Conservation (phyloP, 2,888 invertebrate species). For the Torymus tubicola region DNA sequence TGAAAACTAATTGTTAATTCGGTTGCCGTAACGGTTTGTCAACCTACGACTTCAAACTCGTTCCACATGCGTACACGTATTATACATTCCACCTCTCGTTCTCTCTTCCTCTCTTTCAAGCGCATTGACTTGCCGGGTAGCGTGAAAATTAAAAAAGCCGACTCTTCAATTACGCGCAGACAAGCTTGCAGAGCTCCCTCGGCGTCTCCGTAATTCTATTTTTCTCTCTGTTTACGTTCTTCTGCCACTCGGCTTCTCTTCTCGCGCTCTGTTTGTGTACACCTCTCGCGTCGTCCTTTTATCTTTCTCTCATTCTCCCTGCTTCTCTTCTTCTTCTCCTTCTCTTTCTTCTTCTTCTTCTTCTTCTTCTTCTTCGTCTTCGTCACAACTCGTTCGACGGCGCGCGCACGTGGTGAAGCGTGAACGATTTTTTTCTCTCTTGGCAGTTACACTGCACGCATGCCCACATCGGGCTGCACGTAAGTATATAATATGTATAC, state of each 20-base stretch:
- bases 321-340: conserved; percentile 54
- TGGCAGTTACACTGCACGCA: no score
- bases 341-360: conserved; percentile 3
- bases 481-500: no score
- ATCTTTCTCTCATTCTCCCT: conserved; percentile 35
- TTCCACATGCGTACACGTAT: neutral
- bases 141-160: conserved; percentile 10
- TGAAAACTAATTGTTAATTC: no score
- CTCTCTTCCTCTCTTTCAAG: conserved; percentile 5
- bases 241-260: conserved; percentile 9
- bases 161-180: conserved; percentile 29
- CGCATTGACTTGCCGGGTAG: no score
- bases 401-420: conserved; percentile 27
- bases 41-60: conserved; percentile 2
- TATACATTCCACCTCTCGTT: neutral
- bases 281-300: neutral
- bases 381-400: conserved; percentile 1
- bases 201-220: conserved; percentile 23
- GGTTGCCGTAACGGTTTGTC: conserved; percentile 12
- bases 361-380: conserved; percentile 24
- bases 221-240: conserved; percentile 28
- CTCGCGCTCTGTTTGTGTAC: conserved; percentile 3
- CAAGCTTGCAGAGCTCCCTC: no score
- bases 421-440: conserved; percentile 25
- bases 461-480: no score